Conservation (phyloP, 2,113 vertebrate species). For the Carassius carassius region DNA sequence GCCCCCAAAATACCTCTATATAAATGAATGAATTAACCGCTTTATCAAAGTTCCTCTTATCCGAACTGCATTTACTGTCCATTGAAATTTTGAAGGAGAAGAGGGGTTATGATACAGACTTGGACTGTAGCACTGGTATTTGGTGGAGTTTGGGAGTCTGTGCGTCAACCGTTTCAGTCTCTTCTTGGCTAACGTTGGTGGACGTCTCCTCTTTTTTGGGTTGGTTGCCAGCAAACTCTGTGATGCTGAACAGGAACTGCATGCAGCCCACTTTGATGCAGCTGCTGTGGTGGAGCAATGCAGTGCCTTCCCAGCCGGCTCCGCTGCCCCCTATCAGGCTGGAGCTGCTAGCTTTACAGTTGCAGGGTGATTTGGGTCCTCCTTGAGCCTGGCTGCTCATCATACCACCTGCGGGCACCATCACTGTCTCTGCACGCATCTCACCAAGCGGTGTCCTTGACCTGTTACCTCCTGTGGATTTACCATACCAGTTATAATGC, state of each 20-base stretch:
- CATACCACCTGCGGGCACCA: constrained; percentile 70
- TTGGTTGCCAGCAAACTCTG: constrained; percentile 85
- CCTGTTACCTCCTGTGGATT: constrained; percentile 80
- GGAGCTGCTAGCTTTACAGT: constrained; percentile 89
- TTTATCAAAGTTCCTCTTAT: constrained; percentile 77
- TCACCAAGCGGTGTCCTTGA: constrained; percentile 74
- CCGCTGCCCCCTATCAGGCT: constrained; percentile 88
- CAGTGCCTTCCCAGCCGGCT: constrained; percentile 89
- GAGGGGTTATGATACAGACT: constrained; percentile 82
- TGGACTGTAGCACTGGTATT: constrained; percentile 85
- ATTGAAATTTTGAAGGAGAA: constrained; percentile 63
- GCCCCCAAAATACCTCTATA: constrained; percentile 66
- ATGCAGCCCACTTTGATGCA: constrained; percentile 89
- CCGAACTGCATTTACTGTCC: constrained; percentile 62
- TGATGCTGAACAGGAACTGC: constrained; percentile 90
- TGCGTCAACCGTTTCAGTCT: constrained; percentile 68
- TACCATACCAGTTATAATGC: neutral
- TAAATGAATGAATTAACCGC: constrained; percentile 80
- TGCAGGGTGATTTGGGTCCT: constrained; percentile 74
- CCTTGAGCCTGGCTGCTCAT: constrained; percentile 88
- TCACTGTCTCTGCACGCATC: constrained; percentile 68
- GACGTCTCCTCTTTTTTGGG: constrained; percentile 65
- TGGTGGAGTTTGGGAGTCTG: constrained; percentile 83
- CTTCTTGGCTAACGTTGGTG: constrained; percentile 29
- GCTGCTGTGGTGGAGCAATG: constrained; percentile 87